Evolutionary conservation across 2,888 invertebrate genomes (phyloP).

Genomic region (Iphiclides podalirius): DNA sequence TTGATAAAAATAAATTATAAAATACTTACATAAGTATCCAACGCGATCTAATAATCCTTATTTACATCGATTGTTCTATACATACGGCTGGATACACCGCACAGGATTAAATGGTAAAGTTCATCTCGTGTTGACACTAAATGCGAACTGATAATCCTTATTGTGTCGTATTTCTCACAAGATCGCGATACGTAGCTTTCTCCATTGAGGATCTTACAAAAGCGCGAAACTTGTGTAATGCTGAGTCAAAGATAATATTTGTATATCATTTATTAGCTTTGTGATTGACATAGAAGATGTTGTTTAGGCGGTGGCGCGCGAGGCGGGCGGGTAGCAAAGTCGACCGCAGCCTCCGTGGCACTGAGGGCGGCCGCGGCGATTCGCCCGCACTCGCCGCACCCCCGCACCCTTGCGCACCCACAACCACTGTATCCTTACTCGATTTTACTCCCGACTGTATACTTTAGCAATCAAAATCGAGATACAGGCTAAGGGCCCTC

Average conservation of each 20-base stretch:
- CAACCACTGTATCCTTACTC: slow-evolving; percentile 61
- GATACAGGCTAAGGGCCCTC: too few species aligned
- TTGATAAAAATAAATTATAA: background rate
- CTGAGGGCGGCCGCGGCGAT: slow-evolving; percentile 51
- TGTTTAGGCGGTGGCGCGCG: slow-evolving; percentile 50
- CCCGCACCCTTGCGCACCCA: slow-evolving; percentile 46
- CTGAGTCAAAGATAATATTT: slow-evolving; percentile 8
- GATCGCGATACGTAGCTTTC: background rate
- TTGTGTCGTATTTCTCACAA: background rate
- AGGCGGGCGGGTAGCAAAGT: slow-evolving; percentile 59
- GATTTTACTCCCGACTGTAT: slow-evolving; percentile 59
- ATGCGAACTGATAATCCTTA: slow-evolving; percentile 34
- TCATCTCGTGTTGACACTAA: slow-evolving; percentile 41
- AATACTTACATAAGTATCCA: slow-evolving; percentile 19
- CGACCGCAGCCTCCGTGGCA: slow-evolving; percentile 77
- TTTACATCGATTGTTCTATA: slow-evolving; percentile 15
- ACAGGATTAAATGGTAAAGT: slow-evolving; percentile 42
- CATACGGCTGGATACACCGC: slow-evolving; percentile 4
- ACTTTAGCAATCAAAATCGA: too few species aligned
- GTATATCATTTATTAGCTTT: slow-evolving; percentile 27
- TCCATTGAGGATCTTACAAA: background rate
- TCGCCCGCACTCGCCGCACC: slow-evolving; percentile 34
- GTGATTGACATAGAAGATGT: slow-evolving; percentile 39
- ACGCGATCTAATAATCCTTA: slow-evolving; percentile 2
- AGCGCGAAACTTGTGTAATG: slow-evolving; percentile 20